Evolutionary conservation across 2,113 vertebrate genomes (phyloP).

Genomic region (Lathamus discolor): DNA sequence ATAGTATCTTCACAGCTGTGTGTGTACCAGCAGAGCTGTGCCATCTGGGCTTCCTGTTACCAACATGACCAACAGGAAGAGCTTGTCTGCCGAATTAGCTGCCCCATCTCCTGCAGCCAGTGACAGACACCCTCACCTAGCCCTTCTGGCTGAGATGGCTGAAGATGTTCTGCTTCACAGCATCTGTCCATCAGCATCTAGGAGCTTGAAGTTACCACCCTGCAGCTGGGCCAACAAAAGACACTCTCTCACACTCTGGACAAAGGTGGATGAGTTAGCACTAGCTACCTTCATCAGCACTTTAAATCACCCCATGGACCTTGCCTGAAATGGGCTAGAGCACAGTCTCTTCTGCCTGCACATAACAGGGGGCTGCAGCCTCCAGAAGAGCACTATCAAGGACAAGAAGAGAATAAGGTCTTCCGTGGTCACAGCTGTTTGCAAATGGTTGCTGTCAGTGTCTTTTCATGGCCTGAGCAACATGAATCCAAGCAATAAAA

Average conservation of each 20-base stretch:
- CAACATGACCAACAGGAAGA: not conserved
- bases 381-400: not conserved
- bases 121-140: not conserved
- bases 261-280: not conserved
- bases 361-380: not conserved
- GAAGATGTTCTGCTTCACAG: not conserved
- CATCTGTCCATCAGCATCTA: not conserved
- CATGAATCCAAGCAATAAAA: not conserved
- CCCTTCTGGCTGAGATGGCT: not conserved
- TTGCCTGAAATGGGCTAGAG: not conserved
- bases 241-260: not conserved
- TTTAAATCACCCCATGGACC: not conserved
- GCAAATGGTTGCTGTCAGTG: not conserved
- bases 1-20: not conserved
- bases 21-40: not conserved
- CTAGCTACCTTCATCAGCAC: not conserved
- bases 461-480: not conserved
- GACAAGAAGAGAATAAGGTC: not conserved
- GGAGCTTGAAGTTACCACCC: not conserved
- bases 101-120: not conserved
- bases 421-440: not conserved
- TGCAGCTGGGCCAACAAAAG: not conserved
- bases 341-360: not conserved
- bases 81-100: not conserved
- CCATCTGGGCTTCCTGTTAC: not conserved